Evolutionary conservation across 2,797 vertebrate genomes (phyloP).

Genomic region (Cetoscarus ocellatus): DNA sequence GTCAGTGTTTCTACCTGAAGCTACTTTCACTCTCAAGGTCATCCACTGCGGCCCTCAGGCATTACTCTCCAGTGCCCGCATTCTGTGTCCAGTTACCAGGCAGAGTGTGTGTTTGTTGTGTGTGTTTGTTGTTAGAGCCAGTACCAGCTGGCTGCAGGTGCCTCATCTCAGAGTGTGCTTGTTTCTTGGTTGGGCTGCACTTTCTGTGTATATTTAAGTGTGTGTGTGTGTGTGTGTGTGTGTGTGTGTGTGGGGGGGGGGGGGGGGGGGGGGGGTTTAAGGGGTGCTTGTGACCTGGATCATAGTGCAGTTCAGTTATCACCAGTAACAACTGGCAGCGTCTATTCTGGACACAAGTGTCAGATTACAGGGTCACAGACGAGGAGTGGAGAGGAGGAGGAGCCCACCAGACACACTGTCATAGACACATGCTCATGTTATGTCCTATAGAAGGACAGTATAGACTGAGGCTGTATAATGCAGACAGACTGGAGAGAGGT

Average conservation of each 20-base stretch:
- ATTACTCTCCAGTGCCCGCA: conserved; percentile 9
- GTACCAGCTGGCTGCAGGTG: conserved; percentile 52
- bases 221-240: background rate
- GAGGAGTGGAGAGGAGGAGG: background rate
- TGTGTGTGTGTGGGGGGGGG: background rate
- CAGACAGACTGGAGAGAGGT: background rate
- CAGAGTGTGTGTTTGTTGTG: background rate
- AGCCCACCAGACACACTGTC: background rate
- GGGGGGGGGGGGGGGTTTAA: background rate
- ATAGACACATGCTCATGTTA: conserved; percentile 18
- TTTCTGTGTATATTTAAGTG: background rate
- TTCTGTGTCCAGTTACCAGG: conserved; percentile 4
- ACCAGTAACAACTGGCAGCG: conserved; percentile 67
- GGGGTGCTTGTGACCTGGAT: conserved; percentile 20
- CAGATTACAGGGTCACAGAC: conserved; percentile 26
- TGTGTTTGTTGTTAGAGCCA: conserved; percentile 25
- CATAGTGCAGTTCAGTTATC: conserved; percentile 26
- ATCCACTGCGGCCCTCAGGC: conserved; percentile 10
- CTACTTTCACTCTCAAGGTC: conserved; percentile 39
- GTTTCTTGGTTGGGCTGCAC: background rate
- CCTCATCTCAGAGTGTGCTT: conserved; percentile 29
- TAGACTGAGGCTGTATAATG: conserved; percentile 6
- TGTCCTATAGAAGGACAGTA: conserved; percentile 29
- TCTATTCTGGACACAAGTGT: conserved; percentile 72
- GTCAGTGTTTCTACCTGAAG: conserved; percentile 28